phyloP scores from a whole-genome alignment of 2,113 vertebrate species.

The Bubo bubo region DNA sequence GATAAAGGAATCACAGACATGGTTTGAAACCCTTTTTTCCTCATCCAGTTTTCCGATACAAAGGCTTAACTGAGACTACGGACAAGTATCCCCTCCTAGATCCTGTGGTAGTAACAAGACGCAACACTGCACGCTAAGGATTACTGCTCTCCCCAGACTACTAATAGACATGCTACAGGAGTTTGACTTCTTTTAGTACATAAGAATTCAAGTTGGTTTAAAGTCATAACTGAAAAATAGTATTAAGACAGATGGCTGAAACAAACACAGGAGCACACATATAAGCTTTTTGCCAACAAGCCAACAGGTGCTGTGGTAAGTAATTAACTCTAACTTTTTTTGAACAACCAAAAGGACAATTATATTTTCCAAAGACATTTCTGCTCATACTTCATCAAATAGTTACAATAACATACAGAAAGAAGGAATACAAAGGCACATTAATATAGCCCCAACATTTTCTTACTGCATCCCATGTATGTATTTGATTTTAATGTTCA shows the following conservation, averaged over 20 bases:
- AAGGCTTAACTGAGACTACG: background rate
- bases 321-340: background rate
- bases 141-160: background rate
- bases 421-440: background rate
- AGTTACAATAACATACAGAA: background rate
- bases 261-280: background rate
- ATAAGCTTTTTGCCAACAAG: background rate
- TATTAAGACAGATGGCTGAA: background rate
- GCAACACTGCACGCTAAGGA: background rate
- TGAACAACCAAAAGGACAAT: background rate
- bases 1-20: background rate
- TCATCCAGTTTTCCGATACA: background rate
- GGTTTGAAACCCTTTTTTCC: background rate
- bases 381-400: background rate
- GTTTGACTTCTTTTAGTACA: background rate
- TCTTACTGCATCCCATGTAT: background rate
- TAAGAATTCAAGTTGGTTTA: background rate
- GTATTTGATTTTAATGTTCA: background rate
- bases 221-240: background rate
- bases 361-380: background rate
- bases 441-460: background rate
- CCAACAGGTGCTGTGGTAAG: background rate
- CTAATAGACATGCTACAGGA: background rate
- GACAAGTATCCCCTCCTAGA: background rate
- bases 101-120: background rate